Percentiles rank a stretch among this genome's conserved stretches.
Conservation (phyloP, 2,888 invertebrate genomes). For the Amphipyra tragopoginis region DNA sequence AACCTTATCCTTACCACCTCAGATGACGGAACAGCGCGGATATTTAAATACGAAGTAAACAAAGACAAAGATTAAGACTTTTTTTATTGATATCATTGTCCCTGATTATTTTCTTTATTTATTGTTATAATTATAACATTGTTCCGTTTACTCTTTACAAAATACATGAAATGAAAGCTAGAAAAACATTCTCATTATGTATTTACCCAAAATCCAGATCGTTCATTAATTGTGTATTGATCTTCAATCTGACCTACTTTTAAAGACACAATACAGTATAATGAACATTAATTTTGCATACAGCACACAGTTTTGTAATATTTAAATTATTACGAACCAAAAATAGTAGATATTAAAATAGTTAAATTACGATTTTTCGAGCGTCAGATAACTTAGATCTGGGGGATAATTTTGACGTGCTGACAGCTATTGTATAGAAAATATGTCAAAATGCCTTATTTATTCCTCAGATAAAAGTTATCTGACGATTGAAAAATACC, state of each 20-base stretch:
- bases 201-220: slow-evolving; percentile 6
- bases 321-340: no score
- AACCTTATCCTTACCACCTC: slow-evolving; percentile 92
- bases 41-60: slow-evolving; percentile 89
- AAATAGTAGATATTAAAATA: no score
- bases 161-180: slow-evolving; percentile 29
- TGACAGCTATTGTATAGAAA: no score
- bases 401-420: no score
- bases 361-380: no score
- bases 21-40: slow-evolving; percentile 94
- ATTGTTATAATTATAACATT: slow-evolving; percentile 26
- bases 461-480: no score
- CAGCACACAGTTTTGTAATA: not conserved
- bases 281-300: slow-evolving; percentile 6
- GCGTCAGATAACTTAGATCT: no score
- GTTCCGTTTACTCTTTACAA: slow-evolving; percentile 43
- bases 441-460: no score
- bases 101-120: slow-evolving; percentile 24
- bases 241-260: slow-evolving; percentile 5
- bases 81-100: slow-evolving; percentile 10
- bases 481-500: no score
- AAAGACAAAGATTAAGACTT: slow-evolving; percentile 70
- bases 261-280: not conserved
- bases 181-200: slow-evolving; percentile 8
- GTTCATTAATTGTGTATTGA: not conserved